Conservation (phyloP, 1,140 invertebrate genomes). For the Rhyacophila brunnea region DNA sequence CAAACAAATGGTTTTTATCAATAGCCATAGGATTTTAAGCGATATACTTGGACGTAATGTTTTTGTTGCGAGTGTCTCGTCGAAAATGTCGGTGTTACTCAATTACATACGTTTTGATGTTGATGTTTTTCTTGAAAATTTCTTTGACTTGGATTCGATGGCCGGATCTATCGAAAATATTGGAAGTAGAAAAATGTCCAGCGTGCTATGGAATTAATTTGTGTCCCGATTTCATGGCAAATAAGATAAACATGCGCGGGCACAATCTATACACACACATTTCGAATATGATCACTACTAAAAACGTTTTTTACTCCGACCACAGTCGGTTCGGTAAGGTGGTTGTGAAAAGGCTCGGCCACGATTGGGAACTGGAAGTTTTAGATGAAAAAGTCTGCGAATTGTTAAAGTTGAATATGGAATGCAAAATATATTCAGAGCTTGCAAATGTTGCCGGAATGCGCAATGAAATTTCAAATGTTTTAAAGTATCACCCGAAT, state of each 20-base stretch:
- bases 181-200: conserved; percentile 20
- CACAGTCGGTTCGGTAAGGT: neutral
- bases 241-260: neutral
- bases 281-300: conserved; percentile 5
- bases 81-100: neutral
- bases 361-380: conserved; percentile 20
- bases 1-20: too few species aligned
- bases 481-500: neutral
- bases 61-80: neutral
- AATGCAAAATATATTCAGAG: conserved; percentile 9
- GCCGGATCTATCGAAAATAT: neutral
- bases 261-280: neutral
- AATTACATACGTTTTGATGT: neutral
- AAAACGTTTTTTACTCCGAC: conserved; percentile 9
- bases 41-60: too few species aligned
- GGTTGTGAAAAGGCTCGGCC: conserved; percentile 23
- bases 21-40: too few species aligned
- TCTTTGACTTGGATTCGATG: neutral
- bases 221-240: conserved; percentile 8
- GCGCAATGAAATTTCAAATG: conserved; percentile 9
- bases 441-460: conserved; percentile 4
- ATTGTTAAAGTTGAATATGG: neutral
- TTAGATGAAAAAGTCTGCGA: conserved; percentile 22
- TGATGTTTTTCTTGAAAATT: neutral
- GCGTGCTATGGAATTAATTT: conserved; percentile 24